phyloP scores from a whole-genome alignment of 2,888 invertebrate species.

The Acleris laterana region DNA sequence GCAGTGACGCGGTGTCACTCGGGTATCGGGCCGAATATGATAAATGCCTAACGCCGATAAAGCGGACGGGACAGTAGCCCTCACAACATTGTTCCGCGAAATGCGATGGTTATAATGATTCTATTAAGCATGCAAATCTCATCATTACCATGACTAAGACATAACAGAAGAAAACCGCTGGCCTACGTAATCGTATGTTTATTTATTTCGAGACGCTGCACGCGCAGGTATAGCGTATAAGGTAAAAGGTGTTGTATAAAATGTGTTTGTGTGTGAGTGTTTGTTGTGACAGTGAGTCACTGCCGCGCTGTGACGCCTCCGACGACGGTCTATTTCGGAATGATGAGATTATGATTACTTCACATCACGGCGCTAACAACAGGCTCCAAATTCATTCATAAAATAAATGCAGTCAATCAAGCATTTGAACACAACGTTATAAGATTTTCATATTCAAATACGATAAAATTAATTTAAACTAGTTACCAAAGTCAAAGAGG shows the following conservation, averaged over 20 bases:
- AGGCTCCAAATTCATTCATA: constrained; percentile 43
- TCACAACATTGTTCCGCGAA: constrained; percentile 58
- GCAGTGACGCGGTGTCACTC: constrained; percentile 41
- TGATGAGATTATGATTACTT: constrained; percentile 74
- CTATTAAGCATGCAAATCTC: constrained; percentile 60
- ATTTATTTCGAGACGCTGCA: constrained; percentile 68
- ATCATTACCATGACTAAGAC: constrained; percentile 62
- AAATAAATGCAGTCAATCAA: not conserved
- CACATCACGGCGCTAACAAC: constrained; percentile 48
- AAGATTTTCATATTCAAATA: too few relatives aligned
- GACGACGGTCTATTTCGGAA: constrained; percentile 77
- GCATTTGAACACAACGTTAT: too few relatives aligned
- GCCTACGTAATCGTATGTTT: constrained; percentile 66
- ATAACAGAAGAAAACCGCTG: constrained; percentile 78
- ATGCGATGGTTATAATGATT: constrained; percentile 57
- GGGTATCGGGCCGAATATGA: constrained; percentile 13
- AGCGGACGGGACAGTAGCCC: constrained; percentile 44
- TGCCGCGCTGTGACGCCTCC: constrained; percentile 55
- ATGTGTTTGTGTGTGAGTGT: constrained; percentile 58
- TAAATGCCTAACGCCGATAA: constrained; percentile 35
- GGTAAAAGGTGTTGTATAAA: constrained; percentile 57
- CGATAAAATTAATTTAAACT: too few relatives aligned
- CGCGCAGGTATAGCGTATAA: constrained; percentile 62
- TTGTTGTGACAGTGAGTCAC: constrained; percentile 73
- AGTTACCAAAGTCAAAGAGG: too few relatives aligned